Percentiles rank a stretch among this genome's conserved stretches.
Conservation (phyloP, 2,797 vertebrate genomes). For the Acipenser ruthenus region DNA sequence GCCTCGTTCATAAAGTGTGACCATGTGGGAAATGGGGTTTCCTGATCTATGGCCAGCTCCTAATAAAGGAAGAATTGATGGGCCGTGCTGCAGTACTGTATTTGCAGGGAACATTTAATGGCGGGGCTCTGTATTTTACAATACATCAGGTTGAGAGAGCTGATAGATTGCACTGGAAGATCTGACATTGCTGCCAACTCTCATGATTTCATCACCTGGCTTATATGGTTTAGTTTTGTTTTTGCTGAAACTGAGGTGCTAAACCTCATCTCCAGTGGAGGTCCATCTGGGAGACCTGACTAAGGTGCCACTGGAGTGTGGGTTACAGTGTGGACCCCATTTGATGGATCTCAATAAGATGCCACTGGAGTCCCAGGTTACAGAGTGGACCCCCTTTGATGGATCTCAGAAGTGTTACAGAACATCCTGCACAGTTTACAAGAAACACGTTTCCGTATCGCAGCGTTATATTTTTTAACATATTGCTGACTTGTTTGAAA, state of each 20-base stretch:
- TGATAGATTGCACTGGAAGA: not conserved
- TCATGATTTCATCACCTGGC: slow-evolving; percentile 17
- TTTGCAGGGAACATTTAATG: slow-evolving; percentile 2
- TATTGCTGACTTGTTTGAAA: no score
- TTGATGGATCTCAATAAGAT: no score
- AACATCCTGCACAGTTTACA: no score
- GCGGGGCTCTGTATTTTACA: slow-evolving; percentile 27
- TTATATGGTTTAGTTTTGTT: slow-evolving; percentile 7
- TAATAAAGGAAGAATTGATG: slow-evolving; percentile 52
- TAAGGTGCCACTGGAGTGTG: no score
- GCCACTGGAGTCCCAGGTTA: no score
- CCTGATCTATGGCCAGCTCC: slow-evolving; percentile 28
- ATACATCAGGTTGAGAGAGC: slow-evolving; percentile 12
- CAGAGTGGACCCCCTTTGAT: no score
- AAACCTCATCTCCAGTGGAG: not conserved
- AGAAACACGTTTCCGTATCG: no score
- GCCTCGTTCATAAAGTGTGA: slow-evolving; percentile 45
- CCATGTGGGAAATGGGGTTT: slow-evolving; percentile 40
- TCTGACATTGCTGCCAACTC: not conserved
- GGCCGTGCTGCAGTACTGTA: slow-evolving; percentile 16
- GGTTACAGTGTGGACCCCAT: no score
- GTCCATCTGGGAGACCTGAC: no score
- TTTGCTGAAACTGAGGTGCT: not conserved
- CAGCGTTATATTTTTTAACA: no score
- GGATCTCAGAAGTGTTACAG: no score